phyloP scores from a whole-genome alignment of 2,888 invertebrate species.

The Nemoura dubitans region DNA sequence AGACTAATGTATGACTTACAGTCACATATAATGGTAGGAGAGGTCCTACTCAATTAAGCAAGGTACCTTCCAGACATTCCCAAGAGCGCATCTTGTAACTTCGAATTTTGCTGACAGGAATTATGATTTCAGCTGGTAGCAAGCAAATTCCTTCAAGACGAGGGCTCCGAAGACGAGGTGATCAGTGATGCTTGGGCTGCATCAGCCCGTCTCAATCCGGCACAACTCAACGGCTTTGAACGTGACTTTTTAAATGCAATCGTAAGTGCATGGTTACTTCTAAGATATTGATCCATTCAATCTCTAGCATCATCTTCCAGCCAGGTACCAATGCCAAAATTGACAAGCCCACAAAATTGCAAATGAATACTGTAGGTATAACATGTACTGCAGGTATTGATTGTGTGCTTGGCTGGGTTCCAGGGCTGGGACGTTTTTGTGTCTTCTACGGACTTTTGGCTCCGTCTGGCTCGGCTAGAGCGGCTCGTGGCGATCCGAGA shows the following conservation, averaged over 20 bases:
- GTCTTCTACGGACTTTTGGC: slow-evolving; percentile 77
- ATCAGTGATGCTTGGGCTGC: slow-evolving; percentile 93
- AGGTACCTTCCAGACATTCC: too few relatives aligned
- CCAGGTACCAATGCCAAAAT: too few relatives aligned
- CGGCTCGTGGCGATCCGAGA: slow-evolving; percentile 76
- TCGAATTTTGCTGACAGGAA: not conserved
- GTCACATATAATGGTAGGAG: too few relatives aligned
- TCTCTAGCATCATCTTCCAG: too few relatives aligned
- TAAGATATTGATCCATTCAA: too few relatives aligned
- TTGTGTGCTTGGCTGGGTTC: slow-evolving; percentile 53
- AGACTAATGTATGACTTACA: too few relatives aligned
- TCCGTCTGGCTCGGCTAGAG: slow-evolving; percentile 75
- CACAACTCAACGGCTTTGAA: slow-evolving; percentile 84
- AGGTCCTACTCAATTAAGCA: too few relatives aligned
- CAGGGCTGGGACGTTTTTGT: slow-evolving; percentile 91
- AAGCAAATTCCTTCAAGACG: slow-evolving; percentile 93
- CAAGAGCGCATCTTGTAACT: not conserved
- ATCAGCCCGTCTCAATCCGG: slow-evolving; percentile 77
- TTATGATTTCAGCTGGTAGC: slow-evolving; percentile 82
- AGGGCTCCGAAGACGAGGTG: slow-evolving; percentile 91
- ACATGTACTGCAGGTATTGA: too few relatives aligned
- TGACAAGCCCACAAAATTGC: too few relatives aligned
- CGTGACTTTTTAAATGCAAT: slow-evolving; percentile 88
- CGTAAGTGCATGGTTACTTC: too few relatives aligned
- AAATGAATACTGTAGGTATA: too few relatives aligned